Evolutionary conservation across 2,797 vertebrate genomes (phyloP).

Genomic region (Acanthurus leucopareius): DNA sequence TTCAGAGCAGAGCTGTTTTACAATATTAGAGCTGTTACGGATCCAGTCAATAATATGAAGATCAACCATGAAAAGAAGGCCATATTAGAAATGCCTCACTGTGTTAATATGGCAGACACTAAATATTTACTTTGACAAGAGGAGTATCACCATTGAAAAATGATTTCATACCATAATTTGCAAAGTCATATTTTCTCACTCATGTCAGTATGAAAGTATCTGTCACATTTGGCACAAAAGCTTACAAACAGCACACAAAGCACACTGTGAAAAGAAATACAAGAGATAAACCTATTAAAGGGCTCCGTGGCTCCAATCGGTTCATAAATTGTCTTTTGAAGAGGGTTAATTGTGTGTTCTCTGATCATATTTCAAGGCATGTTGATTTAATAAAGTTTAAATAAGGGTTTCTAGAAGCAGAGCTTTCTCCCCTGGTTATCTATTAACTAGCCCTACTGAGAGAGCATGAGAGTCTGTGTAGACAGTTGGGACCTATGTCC

Average conservation of each 20-base stretch:
- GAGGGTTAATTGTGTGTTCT: constrained; percentile 19
- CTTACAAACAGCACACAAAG: neutral
- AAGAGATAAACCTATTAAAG: constrained; percentile 27
- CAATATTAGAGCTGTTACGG: neutral
- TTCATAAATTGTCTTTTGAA: constrained; percentile 15
- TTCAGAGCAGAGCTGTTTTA: neutral
- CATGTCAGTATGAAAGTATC: too few relatives aligned
- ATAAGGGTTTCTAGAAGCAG: constrained; percentile 50
- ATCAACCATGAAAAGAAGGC: neutral
- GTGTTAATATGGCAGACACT: neutral
- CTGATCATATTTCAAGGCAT: constrained; percentile 26
- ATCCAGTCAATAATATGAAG: neutral
- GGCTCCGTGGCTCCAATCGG: neutral
- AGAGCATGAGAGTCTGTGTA: constrained; percentile 15
- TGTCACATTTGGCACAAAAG: too few relatives aligned
- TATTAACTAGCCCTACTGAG: constrained; percentile 56
- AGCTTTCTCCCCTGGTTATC: constrained; percentile 35
- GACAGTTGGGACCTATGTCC: constrained; percentile 8
- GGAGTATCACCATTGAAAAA: neutral
- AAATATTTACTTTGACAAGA: neutral
- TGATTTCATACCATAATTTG: neutral
- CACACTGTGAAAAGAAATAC: constrained; percentile 19
- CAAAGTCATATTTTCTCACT: too few relatives aligned
- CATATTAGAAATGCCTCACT: neutral
- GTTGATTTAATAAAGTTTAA: constrained; percentile 58